Conservation (phyloP, 2,888 invertebrate species). For the Thecocarcelia acutangulata region DNA sequence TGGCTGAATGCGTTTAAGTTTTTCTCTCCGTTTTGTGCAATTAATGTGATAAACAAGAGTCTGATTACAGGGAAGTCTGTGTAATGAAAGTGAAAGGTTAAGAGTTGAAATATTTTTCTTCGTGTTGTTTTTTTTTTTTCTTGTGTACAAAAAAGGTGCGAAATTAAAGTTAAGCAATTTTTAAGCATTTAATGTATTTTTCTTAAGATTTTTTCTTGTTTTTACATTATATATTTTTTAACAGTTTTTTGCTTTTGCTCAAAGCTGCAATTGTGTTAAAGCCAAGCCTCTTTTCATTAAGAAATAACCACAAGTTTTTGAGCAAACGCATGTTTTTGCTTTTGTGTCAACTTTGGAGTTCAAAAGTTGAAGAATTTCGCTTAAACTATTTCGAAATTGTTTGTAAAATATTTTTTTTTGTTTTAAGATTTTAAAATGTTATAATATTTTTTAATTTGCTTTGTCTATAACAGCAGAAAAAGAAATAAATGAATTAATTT, state of each 20-base stretch:
- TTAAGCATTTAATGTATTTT: slow-evolving; percentile 43
- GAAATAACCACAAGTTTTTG: slow-evolving; percentile 40
- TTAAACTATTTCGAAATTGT: slow-evolving; percentile 41
- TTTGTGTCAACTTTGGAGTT: slow-evolving; percentile 26
- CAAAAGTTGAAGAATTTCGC: slow-evolving; percentile 59
- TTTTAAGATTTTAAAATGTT: not conserved
- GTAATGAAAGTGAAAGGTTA: slow-evolving; percentile 72
- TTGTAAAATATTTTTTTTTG: slow-evolving; percentile 34
- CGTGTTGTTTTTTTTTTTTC: not conserved
- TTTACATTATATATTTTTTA: not conserved
- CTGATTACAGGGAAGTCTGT: slow-evolving; percentile 67
- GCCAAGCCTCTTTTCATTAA: slow-evolving; percentile 64
- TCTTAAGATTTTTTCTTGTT: slow-evolving; percentile 21
- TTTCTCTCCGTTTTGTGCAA: slow-evolving; percentile 17
- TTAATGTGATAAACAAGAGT: slow-evolving; percentile 57
- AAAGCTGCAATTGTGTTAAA: slow-evolving; percentile 64
- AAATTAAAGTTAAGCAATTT: slow-evolving; percentile 62
- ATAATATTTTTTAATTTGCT: not conserved
- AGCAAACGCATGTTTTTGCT: slow-evolving; percentile 59
- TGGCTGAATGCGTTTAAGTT: slow-evolving; percentile 63
- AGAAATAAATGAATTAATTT: not conserved
- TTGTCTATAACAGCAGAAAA: slow-evolving; percentile 1
- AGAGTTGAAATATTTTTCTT: slow-evolving; percentile 69
- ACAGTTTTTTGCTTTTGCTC: slow-evolving; percentile 11
- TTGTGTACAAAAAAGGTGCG: slow-evolving; percentile 53